Percentiles rank a stretch among this genome's conserved stretches.
Evolutionary conservation across 30 jellyfish, hydroid and myxozoan species (phyloP).

Genomic region (Calvadosia cruxmelitensis): DNA sequence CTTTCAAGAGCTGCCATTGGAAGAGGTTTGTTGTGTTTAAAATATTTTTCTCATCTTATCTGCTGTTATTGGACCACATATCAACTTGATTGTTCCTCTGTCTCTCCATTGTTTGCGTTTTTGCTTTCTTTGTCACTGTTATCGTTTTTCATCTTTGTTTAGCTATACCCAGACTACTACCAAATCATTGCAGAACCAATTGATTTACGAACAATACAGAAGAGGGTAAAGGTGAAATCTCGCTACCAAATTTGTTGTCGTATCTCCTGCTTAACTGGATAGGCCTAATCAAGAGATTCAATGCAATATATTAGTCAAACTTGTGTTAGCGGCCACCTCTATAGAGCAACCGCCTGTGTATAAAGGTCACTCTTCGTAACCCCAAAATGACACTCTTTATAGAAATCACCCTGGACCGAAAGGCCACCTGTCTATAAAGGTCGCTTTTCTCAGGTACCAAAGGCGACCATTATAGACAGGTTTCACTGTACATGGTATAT

Average conservation of each 20-base stretch:
- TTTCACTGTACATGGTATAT: too few relatives aligned
- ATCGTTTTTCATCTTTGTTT: neutral
- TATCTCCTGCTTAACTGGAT: constrained; percentile 2
- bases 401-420: too few relatives aligned
- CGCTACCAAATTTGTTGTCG: neutral
- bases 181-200: constrained; percentile 66
- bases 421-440: too few relatives aligned
- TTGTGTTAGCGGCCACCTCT: too few relatives aligned
- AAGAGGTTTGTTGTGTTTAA: constrained; percentile 20
- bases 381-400: too few relatives aligned
- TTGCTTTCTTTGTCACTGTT: neutral
- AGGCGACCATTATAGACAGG: too few relatives aligned
- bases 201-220: constrained; percentile 58
- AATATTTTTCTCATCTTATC: neutral
- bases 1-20: constrained; percentile 75
- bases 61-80: neutral
- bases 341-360: too few relatives aligned
- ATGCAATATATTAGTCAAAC: too few relatives aligned
- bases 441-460: too few relatives aligned
- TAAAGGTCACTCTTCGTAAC: too few relatives aligned
- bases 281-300: neutral
- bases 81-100: neutral
- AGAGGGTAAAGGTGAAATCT: constrained; percentile 1
- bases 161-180: constrained; percentile 87
- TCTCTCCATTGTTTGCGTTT: too few relatives aligned